These are phyloP conservation scores for Pica pica DNA, from an alignment of 2,113 vertebrate genomes.

Conservation along the genomic window DNA sequence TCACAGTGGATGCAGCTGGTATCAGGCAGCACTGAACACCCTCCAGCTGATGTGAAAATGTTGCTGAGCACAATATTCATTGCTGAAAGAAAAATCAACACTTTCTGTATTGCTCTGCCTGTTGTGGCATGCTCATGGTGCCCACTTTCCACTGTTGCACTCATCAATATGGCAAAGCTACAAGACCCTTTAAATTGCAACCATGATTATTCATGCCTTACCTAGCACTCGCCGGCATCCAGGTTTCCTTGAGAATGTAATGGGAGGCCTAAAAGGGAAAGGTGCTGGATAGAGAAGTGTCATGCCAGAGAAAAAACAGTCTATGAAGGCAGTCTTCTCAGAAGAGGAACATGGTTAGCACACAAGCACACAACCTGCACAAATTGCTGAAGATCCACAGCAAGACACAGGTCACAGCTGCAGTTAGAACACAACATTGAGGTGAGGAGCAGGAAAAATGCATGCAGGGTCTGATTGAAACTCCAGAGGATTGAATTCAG, in stretches of 20 bases:
- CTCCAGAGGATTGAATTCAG: not conserved
- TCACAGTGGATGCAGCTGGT: accelerated
- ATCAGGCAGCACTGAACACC: not conserved
- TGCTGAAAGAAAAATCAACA: not conserved
- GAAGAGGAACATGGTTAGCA: not conserved
- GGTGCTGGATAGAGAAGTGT: not conserved
- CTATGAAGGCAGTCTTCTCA: not conserved
- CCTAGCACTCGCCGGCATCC: not conserved
- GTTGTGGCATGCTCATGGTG: not conserved
- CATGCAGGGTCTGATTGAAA: not conserved
- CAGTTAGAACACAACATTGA: accelerated
- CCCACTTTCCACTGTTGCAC: not conserved
- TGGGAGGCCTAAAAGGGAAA: not conserved
- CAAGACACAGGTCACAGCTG: not conserved
- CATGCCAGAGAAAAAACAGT: not conserved
- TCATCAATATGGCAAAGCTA: not conserved
- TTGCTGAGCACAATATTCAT: not conserved
- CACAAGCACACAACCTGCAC: not conserved
- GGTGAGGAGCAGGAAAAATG: not conserved
- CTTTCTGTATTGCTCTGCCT: not conserved
- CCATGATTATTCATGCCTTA: not conserved
- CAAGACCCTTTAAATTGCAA: not conserved
- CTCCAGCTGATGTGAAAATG: not conserved
- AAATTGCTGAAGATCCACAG: not conserved
- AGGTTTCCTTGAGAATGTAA: not conserved